phyloP scores from a whole-genome alignment of 2,888 invertebrate species.

The Exephanes ischioxanthus region DNA sequence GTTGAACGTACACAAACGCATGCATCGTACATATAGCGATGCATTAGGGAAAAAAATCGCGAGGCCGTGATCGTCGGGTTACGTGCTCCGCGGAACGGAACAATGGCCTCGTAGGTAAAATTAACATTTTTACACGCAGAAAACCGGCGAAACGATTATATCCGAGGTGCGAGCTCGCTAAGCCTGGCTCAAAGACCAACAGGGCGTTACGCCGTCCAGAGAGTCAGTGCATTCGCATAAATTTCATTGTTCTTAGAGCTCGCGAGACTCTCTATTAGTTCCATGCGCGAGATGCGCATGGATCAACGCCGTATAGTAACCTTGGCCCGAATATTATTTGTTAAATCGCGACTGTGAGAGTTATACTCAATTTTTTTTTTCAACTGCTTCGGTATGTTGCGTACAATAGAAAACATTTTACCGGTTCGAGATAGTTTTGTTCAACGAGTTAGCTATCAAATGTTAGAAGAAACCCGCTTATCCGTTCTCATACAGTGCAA shows the following conservation, averaged over 20 bases:
- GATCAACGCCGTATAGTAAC: conserved; percentile 75
- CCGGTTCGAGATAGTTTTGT: conserved; percentile 34
- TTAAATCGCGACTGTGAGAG: conserved; percentile 73
- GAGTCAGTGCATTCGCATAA: conserved; percentile 69
- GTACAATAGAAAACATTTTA: conserved; percentile 8
- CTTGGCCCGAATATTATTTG: conserved; percentile 82
- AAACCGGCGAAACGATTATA: conserved; percentile 68
- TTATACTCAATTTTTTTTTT: conserved; percentile 34
- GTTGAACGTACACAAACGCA: conserved; percentile 19
- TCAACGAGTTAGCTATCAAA: conserved; percentile 26
- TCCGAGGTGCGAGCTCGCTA: conserved; percentile 56
- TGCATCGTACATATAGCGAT: conserved; percentile 25
- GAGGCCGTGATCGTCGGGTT: conserved; percentile 68
- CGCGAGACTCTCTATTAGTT: conserved; percentile 45
- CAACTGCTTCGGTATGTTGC: not conserved
- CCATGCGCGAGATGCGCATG: conserved; percentile 36
- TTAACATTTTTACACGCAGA: conserved; percentile 77
- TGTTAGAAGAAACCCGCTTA: not conserved
- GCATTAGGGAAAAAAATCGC: conserved; percentile 48
- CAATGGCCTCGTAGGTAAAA: conserved; percentile 73
- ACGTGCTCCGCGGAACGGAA: conserved; percentile 69
- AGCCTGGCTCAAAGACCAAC: conserved; percentile 27
- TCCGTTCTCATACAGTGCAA: not conserved
- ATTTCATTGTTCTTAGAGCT: conserved; percentile 72
- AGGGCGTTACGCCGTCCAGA: conserved; percentile 57